These are phyloP conservation scores for Leptobrachium ailaonicum DNA, from an alignment of 2,113 vertebrate genomes.

Conservation along the genomic window DNA sequence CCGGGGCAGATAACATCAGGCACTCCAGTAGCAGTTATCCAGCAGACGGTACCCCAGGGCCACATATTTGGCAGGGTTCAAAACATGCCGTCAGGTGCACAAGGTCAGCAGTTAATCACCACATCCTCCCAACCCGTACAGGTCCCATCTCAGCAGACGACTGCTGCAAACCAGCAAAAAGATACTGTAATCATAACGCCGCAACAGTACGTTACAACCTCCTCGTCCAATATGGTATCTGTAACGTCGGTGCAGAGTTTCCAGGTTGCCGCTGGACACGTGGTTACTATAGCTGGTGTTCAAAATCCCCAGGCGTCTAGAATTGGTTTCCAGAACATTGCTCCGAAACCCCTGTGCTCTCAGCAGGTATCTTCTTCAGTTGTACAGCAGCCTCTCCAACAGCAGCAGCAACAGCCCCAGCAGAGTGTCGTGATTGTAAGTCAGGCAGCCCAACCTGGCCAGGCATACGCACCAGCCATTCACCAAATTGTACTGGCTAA, in stretches of 20 bases:
- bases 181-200: conserved; percentile 82
- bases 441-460: conserved; percentile 85
- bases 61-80: conserved; percentile 92
- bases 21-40: conserved; percentile 89
- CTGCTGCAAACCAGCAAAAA: conserved; percentile 73
- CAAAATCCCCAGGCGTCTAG: conserved; percentile 82
- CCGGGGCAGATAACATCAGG: conserved; percentile 81
- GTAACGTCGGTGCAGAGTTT: conserved; percentile 84
- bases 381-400: conserved; percentile 70
- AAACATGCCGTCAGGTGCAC: conserved; percentile 82
- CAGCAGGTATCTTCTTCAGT: conserved; percentile 74
- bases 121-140: conserved; percentile 70
- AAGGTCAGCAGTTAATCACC: conserved; percentile 78
- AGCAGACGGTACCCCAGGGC: conserved; percentile 87
- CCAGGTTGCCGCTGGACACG: conserved; percentile 81
- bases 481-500: conserved; percentile 97
- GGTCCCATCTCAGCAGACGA: conserved; percentile 72
- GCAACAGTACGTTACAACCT: conserved; percentile 75
- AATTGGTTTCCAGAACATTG: conserved; percentile 96
- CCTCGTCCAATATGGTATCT: conserved; percentile 75
- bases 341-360: conserved; percentile 88
- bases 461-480: conserved; percentile 88
- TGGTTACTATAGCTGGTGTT: conserved; percentile 80
- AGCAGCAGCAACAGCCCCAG: conserved; percentile 69
- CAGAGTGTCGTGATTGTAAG: conserved; percentile 93